Percentiles rank a stretch among this genome's conserved stretches.
Evolutionary conservation across 2,797 vertebrate species (phyloP).

Genomic region (Nannoperca obscura): DNA sequence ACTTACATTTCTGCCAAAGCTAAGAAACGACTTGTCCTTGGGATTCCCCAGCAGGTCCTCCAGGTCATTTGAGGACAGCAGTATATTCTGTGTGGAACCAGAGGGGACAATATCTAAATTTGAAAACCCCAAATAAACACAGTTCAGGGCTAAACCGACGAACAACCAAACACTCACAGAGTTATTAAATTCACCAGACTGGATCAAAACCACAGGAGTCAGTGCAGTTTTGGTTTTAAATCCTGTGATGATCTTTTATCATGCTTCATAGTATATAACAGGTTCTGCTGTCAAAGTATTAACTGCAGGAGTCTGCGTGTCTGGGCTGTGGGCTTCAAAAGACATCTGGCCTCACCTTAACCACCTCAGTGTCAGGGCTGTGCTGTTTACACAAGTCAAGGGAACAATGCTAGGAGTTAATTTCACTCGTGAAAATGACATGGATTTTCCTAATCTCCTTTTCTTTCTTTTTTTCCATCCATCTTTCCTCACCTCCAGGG

Average conservation of each 20-base stretch:
- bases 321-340: conserved; percentile 40
- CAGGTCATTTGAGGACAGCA: conserved; percentile 84
- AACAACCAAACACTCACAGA: conserved; percentile 41
- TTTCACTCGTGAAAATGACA: not conserved
- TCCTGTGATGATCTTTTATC: conserved; percentile 42
- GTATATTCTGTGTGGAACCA: conserved; percentile 70
- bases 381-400: conserved; percentile 18
- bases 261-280: conserved; percentile 25
- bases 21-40: conserved; percentile 41
- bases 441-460: not conserved
- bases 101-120: conserved; percentile 16
- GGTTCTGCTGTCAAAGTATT: conserved; percentile 22
- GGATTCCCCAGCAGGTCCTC: conserved; percentile 73
- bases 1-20: conserved; percentile 72
- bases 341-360: conserved; percentile 46
- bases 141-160: conserved; percentile 15
- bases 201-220: conserved; percentile 56
- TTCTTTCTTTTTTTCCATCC: not conserved
- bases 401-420: not conserved
- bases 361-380: conserved; percentile 22
- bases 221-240: conserved; percentile 29
- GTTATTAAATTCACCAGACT: conserved; percentile 53
- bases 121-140: conserved; percentile 22
- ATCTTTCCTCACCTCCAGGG: conserved; percentile 70
- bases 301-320: conserved; percentile 58